Percentiles rank a stretch among this genome's conserved stretches.
Conservation (phyloP, 2,113 vertebrate species). For the Embiotoca jacksoni region DNA sequence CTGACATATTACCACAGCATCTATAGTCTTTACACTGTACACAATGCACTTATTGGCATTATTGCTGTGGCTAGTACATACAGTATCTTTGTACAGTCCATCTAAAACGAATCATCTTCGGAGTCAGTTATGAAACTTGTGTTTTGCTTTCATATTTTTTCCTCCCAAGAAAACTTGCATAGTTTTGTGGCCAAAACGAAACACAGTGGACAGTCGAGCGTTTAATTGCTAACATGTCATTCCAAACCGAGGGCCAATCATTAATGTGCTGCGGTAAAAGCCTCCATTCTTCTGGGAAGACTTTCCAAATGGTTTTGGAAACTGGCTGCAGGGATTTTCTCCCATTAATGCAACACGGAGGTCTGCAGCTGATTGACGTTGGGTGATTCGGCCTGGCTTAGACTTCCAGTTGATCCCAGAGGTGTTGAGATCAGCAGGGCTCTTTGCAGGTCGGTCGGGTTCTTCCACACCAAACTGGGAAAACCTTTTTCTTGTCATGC, state of each 20-base stretch:
- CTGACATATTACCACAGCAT: not conserved
- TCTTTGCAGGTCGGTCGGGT: not conserved
- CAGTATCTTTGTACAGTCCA: too few relatives aligned
- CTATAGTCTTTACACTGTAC: not conserved
- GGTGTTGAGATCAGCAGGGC: not conserved
- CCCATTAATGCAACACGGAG: not conserved
- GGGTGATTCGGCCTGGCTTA: not conserved
- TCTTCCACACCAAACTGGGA: not conserved
- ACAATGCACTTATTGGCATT: too few relatives aligned
- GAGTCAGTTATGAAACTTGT: too few relatives aligned
- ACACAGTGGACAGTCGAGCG: too few relatives aligned
- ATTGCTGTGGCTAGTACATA: too few relatives aligned
- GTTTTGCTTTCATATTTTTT: too few relatives aligned
- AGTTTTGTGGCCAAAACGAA: too few relatives aligned
- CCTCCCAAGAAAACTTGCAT: too few relatives aligned
- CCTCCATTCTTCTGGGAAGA: not conserved
- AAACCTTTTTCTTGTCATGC: not conserved
- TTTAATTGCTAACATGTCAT: too few relatives aligned
- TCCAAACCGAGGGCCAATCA: too few relatives aligned
- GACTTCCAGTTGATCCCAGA: not conserved
- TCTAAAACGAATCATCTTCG: too few relatives aligned
- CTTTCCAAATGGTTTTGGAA: not conserved
- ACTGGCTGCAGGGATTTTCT: not conserved
- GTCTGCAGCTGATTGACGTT: not conserved
- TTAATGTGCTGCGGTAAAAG: not conserved